A percentile compares a stretch with the other conserved stretches of the same genome.
phyloP scores from a whole-genome alignment of 2,888 invertebrate species.

The Metallyticus violacea region DNA sequence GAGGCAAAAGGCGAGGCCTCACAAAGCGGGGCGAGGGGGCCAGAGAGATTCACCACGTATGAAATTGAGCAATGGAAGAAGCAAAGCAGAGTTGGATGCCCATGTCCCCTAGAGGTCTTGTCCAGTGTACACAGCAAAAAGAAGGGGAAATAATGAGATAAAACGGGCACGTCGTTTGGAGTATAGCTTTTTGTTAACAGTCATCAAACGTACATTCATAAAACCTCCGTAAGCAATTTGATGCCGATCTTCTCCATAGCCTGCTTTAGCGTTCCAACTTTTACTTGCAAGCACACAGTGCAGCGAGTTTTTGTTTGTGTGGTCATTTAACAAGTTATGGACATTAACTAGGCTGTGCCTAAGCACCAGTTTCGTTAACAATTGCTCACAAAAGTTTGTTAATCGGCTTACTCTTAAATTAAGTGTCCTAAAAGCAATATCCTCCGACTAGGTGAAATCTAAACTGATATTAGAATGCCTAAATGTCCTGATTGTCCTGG shows the following conservation, averaged over 20 bases:
- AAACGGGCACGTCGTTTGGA: background rate
- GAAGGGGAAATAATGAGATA: background rate
- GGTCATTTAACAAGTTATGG: too few species aligned
- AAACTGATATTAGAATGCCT: too few species aligned
- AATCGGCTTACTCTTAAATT: too few species aligned
- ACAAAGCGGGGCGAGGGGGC: conserved; percentile 1
- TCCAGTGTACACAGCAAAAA: background rate
- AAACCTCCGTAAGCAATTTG: background rate
- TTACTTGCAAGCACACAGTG: background rate
- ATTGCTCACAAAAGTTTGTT: too few species aligned
- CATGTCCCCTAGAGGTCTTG: background rate
- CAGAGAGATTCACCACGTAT: background rate
- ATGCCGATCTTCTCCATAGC: background rate
- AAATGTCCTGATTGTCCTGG: too few species aligned
- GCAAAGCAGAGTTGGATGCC: background rate
- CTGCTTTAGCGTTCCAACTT: background rate
- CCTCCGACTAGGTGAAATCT: too few species aligned
- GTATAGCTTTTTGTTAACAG: background rate
- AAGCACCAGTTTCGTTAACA: too few species aligned
- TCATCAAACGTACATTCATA: background rate
- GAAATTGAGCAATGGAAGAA: background rate
- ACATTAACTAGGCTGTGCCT: too few species aligned
- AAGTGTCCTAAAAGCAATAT: too few species aligned
- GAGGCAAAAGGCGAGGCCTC: background rate
- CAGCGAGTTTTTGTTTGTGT: too few species aligned